Evolutionary conservation across 2,797 vertebrate species (phyloP).

Genomic region (Sciurus carolinensis): DNA sequence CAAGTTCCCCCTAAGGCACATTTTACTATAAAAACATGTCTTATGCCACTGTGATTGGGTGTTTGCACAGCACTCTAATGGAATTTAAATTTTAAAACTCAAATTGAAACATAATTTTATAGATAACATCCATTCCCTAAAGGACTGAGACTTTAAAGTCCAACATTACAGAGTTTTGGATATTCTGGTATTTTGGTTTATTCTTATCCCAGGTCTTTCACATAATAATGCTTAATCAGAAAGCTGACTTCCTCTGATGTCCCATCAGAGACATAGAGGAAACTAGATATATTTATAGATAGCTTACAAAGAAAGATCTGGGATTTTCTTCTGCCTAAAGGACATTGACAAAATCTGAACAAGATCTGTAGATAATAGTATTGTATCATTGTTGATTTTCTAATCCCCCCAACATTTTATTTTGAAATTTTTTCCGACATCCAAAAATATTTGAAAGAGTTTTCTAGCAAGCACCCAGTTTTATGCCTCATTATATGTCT

Average conservation of each 20-base stretch:
- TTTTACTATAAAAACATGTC: conserved; percentile 53
- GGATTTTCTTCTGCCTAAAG: conserved; percentile 61
- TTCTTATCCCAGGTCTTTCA: conserved; percentile 47
- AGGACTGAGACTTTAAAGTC: conserved; percentile 52
- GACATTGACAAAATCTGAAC: conserved; percentile 55
- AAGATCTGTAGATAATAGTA: not conserved
- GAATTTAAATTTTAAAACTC: conserved; percentile 79
- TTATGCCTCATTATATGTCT: not conserved
- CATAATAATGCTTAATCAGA: conserved; percentile 49
- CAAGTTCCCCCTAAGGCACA: not conserved
- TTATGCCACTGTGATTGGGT: conserved; percentile 38
- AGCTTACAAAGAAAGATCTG: not conserved
- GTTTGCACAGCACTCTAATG: conserved; percentile 62
- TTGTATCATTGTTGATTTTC: conserved; percentile 52
- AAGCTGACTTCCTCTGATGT: conserved; percentile 48
- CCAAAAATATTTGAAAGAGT: conserved; percentile 7
- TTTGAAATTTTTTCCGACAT: conserved; percentile 49
- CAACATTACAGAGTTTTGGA: conserved; percentile 16
- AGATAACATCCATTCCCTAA: not conserved
- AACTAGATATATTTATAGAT: conserved; percentile 48
- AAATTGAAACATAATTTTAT: conserved; percentile 22
- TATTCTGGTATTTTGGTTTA: conserved; percentile 68
- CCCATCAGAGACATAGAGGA: conserved; percentile 56
- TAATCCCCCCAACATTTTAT: not conserved
- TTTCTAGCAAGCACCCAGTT: not conserved